phyloP scores from a whole-genome alignment of 2,113 vertebrate genomes.

The Mugil cephalus region DNA sequence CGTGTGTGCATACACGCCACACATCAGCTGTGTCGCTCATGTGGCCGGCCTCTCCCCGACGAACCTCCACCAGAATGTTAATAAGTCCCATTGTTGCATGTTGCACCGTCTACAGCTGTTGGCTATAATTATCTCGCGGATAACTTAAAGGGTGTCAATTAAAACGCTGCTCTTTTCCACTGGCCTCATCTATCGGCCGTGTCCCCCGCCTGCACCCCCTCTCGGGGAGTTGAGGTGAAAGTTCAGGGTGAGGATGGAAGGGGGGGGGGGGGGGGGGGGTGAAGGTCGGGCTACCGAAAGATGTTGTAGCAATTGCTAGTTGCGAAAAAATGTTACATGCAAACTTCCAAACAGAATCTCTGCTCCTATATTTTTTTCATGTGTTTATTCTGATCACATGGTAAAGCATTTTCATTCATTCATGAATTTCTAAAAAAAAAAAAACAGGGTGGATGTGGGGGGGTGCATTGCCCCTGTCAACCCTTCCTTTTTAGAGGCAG shows the following conservation, averaged over 20 bases:
- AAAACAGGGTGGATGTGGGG: neutral
- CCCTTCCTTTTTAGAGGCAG: slow-evolving; percentile 37
- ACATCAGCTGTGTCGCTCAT: slow-evolving; percentile 47
- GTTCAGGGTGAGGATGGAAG: slow-evolving; percentile 61
- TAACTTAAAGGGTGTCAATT: slow-evolving; percentile 82
- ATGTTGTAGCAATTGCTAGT: slow-evolving; percentile 34
- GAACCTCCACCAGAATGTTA: slow-evolving; percentile 72
- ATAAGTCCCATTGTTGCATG: slow-evolving; percentile 80
- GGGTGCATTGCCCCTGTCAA: slow-evolving; percentile 35
- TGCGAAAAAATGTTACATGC: slow-evolving; percentile 32
- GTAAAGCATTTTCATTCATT: slow-evolving; percentile 24
- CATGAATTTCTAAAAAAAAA: slow-evolving; percentile 49
- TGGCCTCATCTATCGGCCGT: slow-evolving; percentile 46
- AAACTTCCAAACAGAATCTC: slow-evolving; percentile 30
- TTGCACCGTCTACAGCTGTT: slow-evolving; percentile 79
- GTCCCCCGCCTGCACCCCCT: slow-evolving; percentile 14
- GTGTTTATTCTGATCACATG: neutral
- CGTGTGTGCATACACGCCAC: slow-evolving; percentile 5
- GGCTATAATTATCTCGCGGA: slow-evolving; percentile 82
- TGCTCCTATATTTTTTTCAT: slow-evolving; percentile 14
- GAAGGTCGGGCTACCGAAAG: slow-evolving; percentile 16
- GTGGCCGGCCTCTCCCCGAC: slow-evolving; percentile 45
- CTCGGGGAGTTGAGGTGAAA: slow-evolving; percentile 54
- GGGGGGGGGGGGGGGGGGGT: slow-evolving; percentile 1
- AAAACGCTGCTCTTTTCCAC: slow-evolving; percentile 69